Conservation (phyloP, 2,888 invertebrate genomes). For the Axea sp. region DNA sequence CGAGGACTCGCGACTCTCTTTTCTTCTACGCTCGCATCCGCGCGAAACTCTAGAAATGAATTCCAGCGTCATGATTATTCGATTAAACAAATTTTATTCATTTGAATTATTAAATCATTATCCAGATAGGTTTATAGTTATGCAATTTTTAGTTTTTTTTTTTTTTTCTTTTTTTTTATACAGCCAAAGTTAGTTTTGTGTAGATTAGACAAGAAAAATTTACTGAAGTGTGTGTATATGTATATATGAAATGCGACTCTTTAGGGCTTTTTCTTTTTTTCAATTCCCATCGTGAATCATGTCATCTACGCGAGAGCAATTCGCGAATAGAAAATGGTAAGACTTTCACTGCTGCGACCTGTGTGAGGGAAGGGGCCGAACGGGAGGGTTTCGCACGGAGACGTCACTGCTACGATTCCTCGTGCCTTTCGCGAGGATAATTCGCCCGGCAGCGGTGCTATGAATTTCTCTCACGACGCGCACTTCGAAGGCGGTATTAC, state of each 20-base stretch:
- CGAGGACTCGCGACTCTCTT: slow-evolving; percentile 45
- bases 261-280: slow-evolving; percentile 1
- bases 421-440: slow-evolving; percentile 48
- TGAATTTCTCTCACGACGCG: slow-evolving; percentile 60
- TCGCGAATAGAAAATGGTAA: slow-evolving; percentile 47
- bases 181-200: too few species aligned
- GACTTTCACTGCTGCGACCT: slow-evolving; percentile 42
- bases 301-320: slow-evolving; percentile 39
- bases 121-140: too few species aligned
- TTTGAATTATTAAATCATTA: too few species aligned
- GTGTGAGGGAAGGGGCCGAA: not conserved
- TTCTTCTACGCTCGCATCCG: slow-evolving; percentile 26
- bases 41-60: slow-evolving; percentile 9
- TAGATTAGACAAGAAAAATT: too few species aligned
- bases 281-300: slow-evolving; percentile 20
- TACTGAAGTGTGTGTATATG: too few species aligned
- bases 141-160: too few species aligned
- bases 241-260: too few species aligned
- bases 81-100: too few species aligned
- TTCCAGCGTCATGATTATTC: too few species aligned
- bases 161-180: too few species aligned
- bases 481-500: slow-evolving; percentile 51
- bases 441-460: slow-evolving; percentile 43
- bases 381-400: slow-evolving; percentile 3
- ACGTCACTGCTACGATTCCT: slow-evolving; percentile 11